Percentiles rank a stretch among this genome's conserved stretches.
Conservation (phyloP, 2,888 invertebrate species). For the Rhorus exstirpatorius region DNA sequence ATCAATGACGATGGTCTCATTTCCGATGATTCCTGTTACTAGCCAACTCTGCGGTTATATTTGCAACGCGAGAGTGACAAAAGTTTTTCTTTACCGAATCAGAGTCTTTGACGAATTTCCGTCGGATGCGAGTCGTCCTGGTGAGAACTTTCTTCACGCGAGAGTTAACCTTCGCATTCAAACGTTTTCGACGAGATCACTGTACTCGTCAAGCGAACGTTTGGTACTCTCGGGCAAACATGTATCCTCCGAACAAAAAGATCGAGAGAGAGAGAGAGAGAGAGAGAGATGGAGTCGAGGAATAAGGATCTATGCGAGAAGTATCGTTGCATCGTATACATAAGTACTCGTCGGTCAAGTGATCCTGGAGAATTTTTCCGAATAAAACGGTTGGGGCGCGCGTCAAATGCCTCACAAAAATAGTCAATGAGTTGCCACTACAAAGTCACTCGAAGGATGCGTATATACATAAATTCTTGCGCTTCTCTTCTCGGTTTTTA, state of each 20-base stretch:
- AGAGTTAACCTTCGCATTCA: slow-evolving; percentile 26
- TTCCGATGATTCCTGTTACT: too few species aligned
- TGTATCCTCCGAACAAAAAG: slow-evolving; percentile 5
- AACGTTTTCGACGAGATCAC: slow-evolving; percentile 25
- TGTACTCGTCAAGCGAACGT: slow-evolving; percentile 32
- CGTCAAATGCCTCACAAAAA: slow-evolving; percentile 80
- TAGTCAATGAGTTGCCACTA: slow-evolving; percentile 83
- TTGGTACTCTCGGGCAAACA: slow-evolving; percentile 28
- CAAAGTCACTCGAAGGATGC: slow-evolving; percentile 77
- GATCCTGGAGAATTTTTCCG: slow-evolving; percentile 77
- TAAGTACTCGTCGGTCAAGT: slow-evolving; percentile 76
- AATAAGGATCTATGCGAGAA: not conserved
- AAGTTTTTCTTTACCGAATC: slow-evolving; percentile 1
- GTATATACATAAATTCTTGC: slow-evolving; percentile 72
- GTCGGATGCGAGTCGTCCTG: not conserved
- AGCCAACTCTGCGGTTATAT: too few species aligned
- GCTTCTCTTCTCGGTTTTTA: slow-evolving; percentile 38
- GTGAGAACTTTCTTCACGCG: slow-evolving; percentile 31
- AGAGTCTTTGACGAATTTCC: slow-evolving; percentile 58
- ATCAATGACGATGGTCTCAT: too few species aligned
- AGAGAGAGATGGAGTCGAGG: too few species aligned
- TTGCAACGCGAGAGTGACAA: not conserved
- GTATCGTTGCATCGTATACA: slow-evolving; percentile 18
- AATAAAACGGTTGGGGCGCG: slow-evolving; percentile 75
- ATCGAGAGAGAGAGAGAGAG: too few species aligned